phyloP scores from a whole-genome alignment of 2,888 invertebrate genomes.

The Caenorhabditis sulstoni region DNA sequence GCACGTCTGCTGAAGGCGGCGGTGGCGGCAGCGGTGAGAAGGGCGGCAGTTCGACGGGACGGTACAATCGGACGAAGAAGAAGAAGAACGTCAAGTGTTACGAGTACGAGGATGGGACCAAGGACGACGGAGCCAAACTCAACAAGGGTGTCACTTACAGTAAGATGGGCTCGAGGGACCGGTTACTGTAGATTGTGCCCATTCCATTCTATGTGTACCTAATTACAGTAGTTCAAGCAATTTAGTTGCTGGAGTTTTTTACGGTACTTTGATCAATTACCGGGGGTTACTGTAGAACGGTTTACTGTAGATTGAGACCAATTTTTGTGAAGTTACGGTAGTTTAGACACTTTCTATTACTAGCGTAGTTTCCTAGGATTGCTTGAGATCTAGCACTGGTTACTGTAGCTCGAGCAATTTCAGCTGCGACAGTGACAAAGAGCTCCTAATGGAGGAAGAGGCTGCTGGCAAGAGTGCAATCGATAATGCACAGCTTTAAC shows the following conservation, averaged over 20 bases:
- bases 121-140: conserved; percentile 42
- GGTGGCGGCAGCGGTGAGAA: not conserved
- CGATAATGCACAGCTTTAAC: too few relatives aligned
- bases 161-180: too few relatives aligned
- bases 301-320: too few relatives aligned
- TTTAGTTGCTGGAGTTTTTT: not conserved
- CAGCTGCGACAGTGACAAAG: conserved; percentile 8
- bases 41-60: conserved; percentile 9
- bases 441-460: conserved; percentile 1
- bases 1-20: not conserved
- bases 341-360: too few relatives aligned
- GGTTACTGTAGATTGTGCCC: too few relatives aligned
- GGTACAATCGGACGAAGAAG: conserved; percentile 40
- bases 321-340: too few relatives aligned
- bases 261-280: too few relatives aligned
- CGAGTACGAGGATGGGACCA: conserved; percentile 52
- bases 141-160: conserved; percentile 44
- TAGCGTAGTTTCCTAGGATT: too few relatives aligned
- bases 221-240: too few relatives aligned
- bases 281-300: too few relatives aligned
- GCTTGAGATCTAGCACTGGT: too few relatives aligned
- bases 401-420: not conserved
- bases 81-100: conserved; percentile 44
- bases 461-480: not conserved
- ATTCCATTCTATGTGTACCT: too few relatives aligned